Conservation (phyloP, 2,113 vertebrate species). For the Dinomys branickii region DNA sequence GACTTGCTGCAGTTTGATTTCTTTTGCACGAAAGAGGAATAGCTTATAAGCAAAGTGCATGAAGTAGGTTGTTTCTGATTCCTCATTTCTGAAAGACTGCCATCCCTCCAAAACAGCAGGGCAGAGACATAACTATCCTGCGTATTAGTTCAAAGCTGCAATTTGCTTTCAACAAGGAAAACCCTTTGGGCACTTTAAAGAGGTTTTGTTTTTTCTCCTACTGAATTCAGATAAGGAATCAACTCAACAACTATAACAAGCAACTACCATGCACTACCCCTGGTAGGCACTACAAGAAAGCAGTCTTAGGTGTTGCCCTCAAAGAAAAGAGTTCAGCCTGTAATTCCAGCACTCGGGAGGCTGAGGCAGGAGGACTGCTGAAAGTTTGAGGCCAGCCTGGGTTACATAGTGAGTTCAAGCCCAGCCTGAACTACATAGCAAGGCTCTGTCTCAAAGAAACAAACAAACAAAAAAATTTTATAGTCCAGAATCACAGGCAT, state of each 20-base stretch:
- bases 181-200: neutral
- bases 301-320: neutral
- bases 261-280: neutral
- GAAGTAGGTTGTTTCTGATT: constrained; percentile 24
- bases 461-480: neutral
- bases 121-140: constrained; percentile 32
- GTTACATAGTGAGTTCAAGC: neutral
- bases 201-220: constrained; percentile 15
- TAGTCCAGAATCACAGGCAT: neutral
- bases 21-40: constrained; percentile 43
- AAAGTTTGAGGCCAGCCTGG: too few relatives aligned
- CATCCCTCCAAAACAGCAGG: constrained; percentile 3
- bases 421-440: neutral
- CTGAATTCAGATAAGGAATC: constrained; percentile 50
- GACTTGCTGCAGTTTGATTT: constrained; percentile 19
- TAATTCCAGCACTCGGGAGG: neutral
- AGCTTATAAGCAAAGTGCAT: neutral
- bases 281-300: neutral
- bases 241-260: constrained; percentile 41
- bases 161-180: constrained; percentile 61
- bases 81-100: constrained; percentile 1
- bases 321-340: neutral
- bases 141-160: constrained; percentile 56
- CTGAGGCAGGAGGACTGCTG: neutral
- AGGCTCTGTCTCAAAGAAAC: neutral